Evolutionary conservation across 1,140 invertebrate genomes (phyloP), one percentile per base, ranked within the genome.

Genomic region (Nymphalis io): DNA sequence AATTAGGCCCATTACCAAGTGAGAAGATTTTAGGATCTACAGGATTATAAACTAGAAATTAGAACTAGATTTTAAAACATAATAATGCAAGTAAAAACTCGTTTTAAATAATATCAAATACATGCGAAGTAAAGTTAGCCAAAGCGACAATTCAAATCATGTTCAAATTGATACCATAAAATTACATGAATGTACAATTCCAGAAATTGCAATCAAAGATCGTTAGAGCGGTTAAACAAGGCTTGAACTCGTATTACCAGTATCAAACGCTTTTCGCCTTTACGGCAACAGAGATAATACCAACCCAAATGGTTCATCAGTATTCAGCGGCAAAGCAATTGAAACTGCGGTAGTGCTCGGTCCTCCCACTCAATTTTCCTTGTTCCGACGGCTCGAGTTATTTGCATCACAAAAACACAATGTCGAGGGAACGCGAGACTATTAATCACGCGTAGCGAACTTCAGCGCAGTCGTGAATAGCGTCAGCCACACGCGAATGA

Each of bases 391-490:
- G 84, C 81, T 88, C 79, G 80, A 88, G 83, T 88, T 88, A 88
- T 90, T 90, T 90, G 86, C 86, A 90, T 90, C 86, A 90, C 86
- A 90, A 90, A 90, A 90, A 88, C 88, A 88, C 84, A 87, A 85
- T 88, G 88, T 90, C 83, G 86, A 81, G 84, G 80, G 86, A 84
- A 78, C 84, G 85, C 85, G 80, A 78, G 80, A 87, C 83, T 82
- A 90, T 90, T 90, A 90, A 90, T 90, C 88, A 90, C 86, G 74
- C 77, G 81, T 82, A 83, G 78, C 84, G 85, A 85, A 87, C 83
- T 86, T 81, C 79, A 79, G 75, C 76, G 76, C 74, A 71, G 68
- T 70, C 70, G 75, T 85, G 84, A 87, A 89, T 86, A 79, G 79
- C 81, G 83, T 85, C 82, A 86, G 72, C 80, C 81, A 79, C 84